Conservation (phyloP, 2,888 invertebrate genomes). For the Auanema sp. region DNA sequence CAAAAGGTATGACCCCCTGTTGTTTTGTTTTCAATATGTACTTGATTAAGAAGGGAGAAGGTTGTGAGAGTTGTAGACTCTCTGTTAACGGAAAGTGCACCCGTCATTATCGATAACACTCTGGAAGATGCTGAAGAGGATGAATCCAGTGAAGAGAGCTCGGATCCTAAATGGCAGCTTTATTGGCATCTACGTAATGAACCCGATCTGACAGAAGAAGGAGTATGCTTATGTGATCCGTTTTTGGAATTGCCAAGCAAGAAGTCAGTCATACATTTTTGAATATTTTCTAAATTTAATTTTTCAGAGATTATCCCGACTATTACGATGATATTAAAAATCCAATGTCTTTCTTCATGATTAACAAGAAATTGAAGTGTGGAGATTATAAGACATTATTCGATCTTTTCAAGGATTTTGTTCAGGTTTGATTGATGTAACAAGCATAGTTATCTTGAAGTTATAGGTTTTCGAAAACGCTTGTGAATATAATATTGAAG, state of each 20-base stretch:
- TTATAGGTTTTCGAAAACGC: constrained; percentile 88
- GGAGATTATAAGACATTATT: constrained; percentile 72
- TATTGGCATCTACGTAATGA: constrained; percentile 71
- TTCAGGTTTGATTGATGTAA: constrained; percentile 17
- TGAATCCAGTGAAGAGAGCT: constrained; percentile 65
- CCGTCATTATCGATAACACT: constrained; percentile 12
- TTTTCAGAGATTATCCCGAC: constrained; percentile 76
- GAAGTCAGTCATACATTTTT: constrained; percentile 32
- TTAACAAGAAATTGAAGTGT: constrained; percentile 70
- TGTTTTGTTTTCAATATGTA: neutral
- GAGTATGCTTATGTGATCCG: constrained; percentile 81
- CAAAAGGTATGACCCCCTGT: constrained; percentile 13
- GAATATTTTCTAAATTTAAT: neutral
- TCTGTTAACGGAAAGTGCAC: constrained; percentile 45
- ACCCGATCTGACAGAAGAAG: constrained; percentile 46
- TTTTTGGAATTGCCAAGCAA: constrained; percentile 87
- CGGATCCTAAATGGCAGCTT: constrained; percentile 83
- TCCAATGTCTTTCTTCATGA: constrained; percentile 90
- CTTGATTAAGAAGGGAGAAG: constrained; percentile 32
- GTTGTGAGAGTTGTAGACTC: constrained; percentile 44
- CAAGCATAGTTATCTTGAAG: neutral
- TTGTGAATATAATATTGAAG: constrained; percentile 81
- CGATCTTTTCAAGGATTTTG: constrained; percentile 81
- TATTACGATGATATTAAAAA: constrained; percentile 95
- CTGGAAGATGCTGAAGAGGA: constrained; percentile 72